phyloP scores from a whole-genome alignment of 2,113 vertebrate species.

The Syngnathus scovelli region DNA sequence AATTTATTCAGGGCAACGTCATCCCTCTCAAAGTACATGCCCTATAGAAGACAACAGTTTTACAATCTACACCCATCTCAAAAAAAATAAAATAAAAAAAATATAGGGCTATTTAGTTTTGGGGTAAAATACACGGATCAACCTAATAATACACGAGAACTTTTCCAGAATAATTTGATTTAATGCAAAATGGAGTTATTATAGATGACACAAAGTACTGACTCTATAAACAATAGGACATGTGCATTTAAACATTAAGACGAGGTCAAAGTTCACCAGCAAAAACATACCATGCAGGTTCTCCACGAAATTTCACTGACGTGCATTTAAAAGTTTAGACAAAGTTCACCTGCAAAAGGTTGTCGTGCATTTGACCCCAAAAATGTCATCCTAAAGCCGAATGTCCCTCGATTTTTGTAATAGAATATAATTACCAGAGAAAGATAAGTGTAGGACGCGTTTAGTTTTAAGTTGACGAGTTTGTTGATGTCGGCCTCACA shows the following conservation, averaged over 20 bases:
- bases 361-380: background rate
- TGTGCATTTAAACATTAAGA: background rate
- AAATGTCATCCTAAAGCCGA: background rate
- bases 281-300: background rate
- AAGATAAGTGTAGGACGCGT: constrained; percentile 66
- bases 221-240: background rate
- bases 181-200: background rate
- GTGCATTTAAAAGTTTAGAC: background rate
- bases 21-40: constrained; percentile 73
- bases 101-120: too few relatives aligned
- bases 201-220: background rate
- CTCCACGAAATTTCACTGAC: background rate
- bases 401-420: background rate
- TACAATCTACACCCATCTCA: too few relatives aligned
- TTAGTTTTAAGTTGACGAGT: constrained; percentile 67
- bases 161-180: background rate
- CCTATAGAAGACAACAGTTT: constrained; percentile 34
- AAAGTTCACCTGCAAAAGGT: background rate
- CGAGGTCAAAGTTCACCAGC: background rate
- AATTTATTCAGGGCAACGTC: constrained; percentile 68
- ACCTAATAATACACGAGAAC: background rate
- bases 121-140: background rate
- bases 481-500: constrained; percentile 68
- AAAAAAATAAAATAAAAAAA: too few relatives aligned
- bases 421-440: constrained; percentile 49